Base-by-base conservation (phyloP, 2,113 vertebrate genomes). In the Silurus asotus region DNA sequence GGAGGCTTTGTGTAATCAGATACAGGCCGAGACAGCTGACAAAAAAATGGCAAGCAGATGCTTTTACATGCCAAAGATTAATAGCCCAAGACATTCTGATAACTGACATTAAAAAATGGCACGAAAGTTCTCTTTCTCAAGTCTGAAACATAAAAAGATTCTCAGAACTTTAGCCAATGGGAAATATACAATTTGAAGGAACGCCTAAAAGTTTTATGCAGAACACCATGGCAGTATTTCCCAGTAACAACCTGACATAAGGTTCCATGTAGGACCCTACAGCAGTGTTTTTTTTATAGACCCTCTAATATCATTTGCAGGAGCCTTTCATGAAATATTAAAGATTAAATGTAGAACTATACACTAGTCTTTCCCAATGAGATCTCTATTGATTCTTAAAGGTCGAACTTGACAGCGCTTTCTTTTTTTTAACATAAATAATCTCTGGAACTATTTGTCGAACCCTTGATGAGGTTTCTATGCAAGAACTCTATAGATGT, bases 1-100 rank as follows among this genome's bases (percentile, higher is more conserved):
- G 80, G 70, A 76, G 85, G 23, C 25, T 5, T 82, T 20, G 1
- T 76, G 58, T 82, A 76, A 64, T 61, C 48, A 55, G 85, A 75
- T 19, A 56, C 78, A 75, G 49, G 13, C 85, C 19, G 80, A 82
- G 25, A 65, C 85, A 82, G 64, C 85, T 86, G 56, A 86, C 78
- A 82, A 64, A 82, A 86, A 76, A 76, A 82, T 49, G 70, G 70
- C 80, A 75, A 55, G 80, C 85, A 87, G 59, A 87, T 82, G 80
- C 85, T 77, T 82, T 87, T 48, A 80, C 59, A 80, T 55, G 59
- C 19, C 59, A 82, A 82, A 87, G 80, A 87, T 82, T 82, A 82
- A 82, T 82, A 56, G 14, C 79, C 85, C 53, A 17, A 76, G 61
- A 25, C 10, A 76, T 76, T 82, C 70, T 65, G 64, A 75, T 82